Evolutionary conservation across 2,888 invertebrate species (phyloP), one percentile per base, ranked within the genome.

Genomic region (Athalia rosae): DNA sequence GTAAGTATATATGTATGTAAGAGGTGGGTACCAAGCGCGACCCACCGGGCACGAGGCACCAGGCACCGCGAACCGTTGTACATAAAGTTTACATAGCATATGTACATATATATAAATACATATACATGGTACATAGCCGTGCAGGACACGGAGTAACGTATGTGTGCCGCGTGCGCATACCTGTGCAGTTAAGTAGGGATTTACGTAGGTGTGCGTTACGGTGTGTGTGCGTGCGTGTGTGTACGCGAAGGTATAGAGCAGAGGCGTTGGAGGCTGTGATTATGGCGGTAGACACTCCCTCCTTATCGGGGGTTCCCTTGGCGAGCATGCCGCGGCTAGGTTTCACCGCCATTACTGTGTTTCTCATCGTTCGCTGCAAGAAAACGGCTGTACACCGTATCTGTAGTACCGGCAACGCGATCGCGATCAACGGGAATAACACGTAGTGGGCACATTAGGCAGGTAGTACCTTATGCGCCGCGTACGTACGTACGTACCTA

Each of bases 201-300:
- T 0, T 15, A 48, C 67, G 28, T 6, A n/a, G n/a, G 28, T 53
- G 59, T 15, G 47, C 45, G 9, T 3, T n/a, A n/a, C n/a, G n/a
- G n/a, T n/a, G n/a, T 6, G 28, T 53, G 59, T 15, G 47, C 45
- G 9, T 3, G 13, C 9, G 43, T 58, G 59, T n/a, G 28, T 4
- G 15, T 48, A 58, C 28, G 43, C 28, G 45, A 47, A 69, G 13
- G 61, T 61, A 62, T 74, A 62, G 62, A 74, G 74, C 86, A 83
- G 85, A 87, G 86, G 82, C 83, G 83, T 84, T 83, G 83, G 87
- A 88, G 86, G 85, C 89, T 89, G 87, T 89, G 85, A 89, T 89
- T 89, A 89, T 89, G 89, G 89, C 89, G 87, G 88, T 87, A 89
- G 88, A 89, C 88, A 88, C 88, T 88, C 88, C 88, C 89, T 88